Evolutionary conservation across 2,888 invertebrate species (phyloP).

Genomic region (Drosophila paranaensis): DNA sequence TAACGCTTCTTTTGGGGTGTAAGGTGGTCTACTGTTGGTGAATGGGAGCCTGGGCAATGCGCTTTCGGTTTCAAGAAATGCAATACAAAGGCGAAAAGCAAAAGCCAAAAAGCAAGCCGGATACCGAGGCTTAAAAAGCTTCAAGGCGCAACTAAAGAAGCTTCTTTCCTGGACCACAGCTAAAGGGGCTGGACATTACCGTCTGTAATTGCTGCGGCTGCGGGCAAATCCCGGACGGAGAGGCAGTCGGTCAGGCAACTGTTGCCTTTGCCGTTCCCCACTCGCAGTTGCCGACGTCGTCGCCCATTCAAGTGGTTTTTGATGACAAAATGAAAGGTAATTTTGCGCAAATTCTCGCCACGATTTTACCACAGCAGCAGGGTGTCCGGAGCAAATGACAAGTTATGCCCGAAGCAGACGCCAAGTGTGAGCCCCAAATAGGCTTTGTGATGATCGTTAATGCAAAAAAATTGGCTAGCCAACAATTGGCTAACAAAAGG

Average conservation of each 20-base stretch:
- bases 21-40: not conserved
- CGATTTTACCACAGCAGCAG: constrained; percentile 58
- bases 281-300: constrained; percentile 24
- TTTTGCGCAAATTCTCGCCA: constrained; percentile 76
- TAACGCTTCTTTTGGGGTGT: constrained; percentile 76
- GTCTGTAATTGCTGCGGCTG: constrained; percentile 76
- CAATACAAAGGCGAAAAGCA: constrained; percentile 53
- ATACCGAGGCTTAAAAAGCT: constrained; percentile 64
- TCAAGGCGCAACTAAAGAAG: constrained; percentile 62
- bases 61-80: constrained; percentile 78
- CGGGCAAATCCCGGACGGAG: constrained; percentile 46
- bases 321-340: constrained; percentile 84
- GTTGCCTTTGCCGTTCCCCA: constrained; percentile 30
- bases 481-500: constrained; percentile 39
- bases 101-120: constrained; percentile 57
- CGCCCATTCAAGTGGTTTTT: constrained; percentile 83
- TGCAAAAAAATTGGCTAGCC: constrained; percentile 49
- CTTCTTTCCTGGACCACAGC: constrained; percentile 12
- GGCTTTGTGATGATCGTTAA: constrained; percentile 63
- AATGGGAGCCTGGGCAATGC: constrained; percentile 41
- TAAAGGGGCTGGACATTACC: constrained; percentile 59
- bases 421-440: constrained; percentile 42
- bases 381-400: constrained; percentile 73
- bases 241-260: constrained; percentile 27
- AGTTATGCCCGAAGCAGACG: constrained; percentile 72